A percentile compares a stretch with the other conserved stretches of the same genome.
These are phyloP conservation scores for Psilopsiagon aymara DNA, from an alignment of 2,113 vertebrate species.

Conservation along the genomic window DNA sequence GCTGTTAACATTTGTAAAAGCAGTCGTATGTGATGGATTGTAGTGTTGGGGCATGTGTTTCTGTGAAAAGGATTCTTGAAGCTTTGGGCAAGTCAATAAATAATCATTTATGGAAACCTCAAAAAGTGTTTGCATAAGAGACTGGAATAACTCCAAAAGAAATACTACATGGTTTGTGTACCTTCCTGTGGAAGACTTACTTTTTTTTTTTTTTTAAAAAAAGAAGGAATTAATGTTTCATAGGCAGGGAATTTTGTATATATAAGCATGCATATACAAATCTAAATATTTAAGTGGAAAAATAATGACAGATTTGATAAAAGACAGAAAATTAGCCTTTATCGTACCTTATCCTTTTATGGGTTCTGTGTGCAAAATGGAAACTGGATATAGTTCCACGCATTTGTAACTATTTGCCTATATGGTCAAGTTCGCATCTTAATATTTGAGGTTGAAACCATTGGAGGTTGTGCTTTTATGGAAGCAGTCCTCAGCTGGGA, in stretches of 20 bases:
- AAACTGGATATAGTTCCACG: not conserved
- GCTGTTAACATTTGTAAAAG: not conserved
- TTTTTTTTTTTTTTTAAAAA: not conserved
- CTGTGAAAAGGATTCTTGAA: not conserved
- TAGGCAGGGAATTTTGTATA: not conserved
- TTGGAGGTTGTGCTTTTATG: not conserved
- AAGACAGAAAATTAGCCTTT: not conserved
- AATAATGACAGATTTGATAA: not conserved
- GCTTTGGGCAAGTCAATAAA: slow-evolving; percentile 21
- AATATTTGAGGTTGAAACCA: not conserved
- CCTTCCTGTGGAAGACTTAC: not conserved
- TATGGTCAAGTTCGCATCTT: not conserved
- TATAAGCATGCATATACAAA: not conserved
- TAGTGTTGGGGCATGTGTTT: not conserved
- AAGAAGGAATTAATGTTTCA: not conserved
- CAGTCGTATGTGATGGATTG: not conserved
- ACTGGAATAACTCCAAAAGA: slow-evolving; percentile 16
- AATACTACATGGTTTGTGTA: not conserved
- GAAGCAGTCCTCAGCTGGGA: not conserved
- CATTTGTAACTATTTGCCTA: not conserved
- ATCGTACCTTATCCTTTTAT: not conserved
- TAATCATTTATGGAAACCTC: slow-evolving; percentile 18
- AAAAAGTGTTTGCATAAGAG: not conserved
- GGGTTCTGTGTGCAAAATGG: not conserved
- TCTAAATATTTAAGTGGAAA: not conserved